These are phyloP conservation scores for Trachelipus rathkii DNA, from an alignment of 1,140 invertebrate species.

Conservation along the genomic window DNA sequence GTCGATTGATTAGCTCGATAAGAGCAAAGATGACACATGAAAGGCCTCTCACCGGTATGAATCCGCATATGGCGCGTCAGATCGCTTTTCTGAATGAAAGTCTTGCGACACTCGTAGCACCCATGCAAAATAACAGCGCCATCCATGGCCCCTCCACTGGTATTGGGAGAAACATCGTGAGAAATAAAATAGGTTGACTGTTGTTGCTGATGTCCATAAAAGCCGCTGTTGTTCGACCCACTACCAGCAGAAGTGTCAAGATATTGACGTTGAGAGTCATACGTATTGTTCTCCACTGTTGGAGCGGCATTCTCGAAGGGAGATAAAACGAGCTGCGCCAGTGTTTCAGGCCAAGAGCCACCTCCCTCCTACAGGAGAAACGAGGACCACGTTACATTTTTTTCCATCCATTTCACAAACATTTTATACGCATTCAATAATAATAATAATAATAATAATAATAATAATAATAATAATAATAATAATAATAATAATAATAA, in stretches of 20 bases:
- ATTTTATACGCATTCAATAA: no score
- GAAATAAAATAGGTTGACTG: no score
- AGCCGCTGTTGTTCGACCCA: no score
- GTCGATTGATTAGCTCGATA: conserved; percentile 96
- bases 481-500: no score
- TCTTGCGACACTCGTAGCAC: conserved; percentile 6
- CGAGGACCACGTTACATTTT: background rate
- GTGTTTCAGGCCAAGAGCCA: background rate
- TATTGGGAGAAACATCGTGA: no score
- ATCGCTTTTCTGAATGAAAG: conserved; percentile 21
- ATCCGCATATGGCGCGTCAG: conserved; percentile 27
- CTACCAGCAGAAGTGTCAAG: no score
- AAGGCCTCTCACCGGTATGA: conserved; percentile 27
- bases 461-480: no score
- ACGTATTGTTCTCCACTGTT: background rate
- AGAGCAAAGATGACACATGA: conserved; percentile 68
- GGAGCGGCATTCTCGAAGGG: background rate
- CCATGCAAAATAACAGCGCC: background rate
- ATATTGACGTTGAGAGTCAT: background rate
- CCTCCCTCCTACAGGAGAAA: conserved; percentile 5
- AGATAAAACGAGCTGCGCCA: background rate
- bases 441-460: no score
- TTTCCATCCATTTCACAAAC: no score
- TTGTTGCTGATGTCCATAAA: no score
- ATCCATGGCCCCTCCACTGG: no score